Conservation (phyloP, 2,113 vertebrate genomes). For the Ptychochromis oligacanthus region DNA sequence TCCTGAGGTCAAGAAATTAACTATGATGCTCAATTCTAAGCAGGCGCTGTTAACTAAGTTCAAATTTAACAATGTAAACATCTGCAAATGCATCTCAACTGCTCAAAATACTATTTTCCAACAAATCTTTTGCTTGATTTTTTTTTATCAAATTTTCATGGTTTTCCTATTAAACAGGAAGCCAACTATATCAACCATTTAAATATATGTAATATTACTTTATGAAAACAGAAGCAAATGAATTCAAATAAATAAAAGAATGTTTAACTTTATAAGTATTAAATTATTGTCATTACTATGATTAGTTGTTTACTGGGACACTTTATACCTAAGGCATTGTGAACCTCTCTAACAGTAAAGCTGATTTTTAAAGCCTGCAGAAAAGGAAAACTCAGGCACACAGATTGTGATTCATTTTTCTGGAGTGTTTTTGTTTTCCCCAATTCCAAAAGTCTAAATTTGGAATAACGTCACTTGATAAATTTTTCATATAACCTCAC, state of each 20-base stretch:
- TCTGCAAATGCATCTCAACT: neutral
- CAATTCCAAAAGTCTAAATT: slow-evolving; percentile 57
- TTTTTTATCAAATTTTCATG: neutral
- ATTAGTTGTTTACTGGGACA: neutral
- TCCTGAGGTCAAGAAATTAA: neutral
- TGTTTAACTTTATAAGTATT: neutral
- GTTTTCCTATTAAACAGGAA: neutral
- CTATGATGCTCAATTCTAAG: neutral
- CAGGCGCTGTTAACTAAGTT: neutral
- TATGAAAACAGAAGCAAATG: neutral
- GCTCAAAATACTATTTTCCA: neutral
- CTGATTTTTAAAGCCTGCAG: neutral
- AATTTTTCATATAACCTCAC: slow-evolving; percentile 63
- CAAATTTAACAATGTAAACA: neutral
- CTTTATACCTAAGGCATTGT: neutral
- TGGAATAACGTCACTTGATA: slow-evolving; percentile 48
- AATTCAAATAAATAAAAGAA: neutral
- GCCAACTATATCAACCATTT: neutral
- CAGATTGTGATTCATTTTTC: neutral
- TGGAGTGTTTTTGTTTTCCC: slow-evolving; percentile 28
- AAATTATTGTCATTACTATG: neutral
- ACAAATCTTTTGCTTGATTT: neutral
- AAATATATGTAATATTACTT: neutral
- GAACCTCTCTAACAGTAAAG: neutral
- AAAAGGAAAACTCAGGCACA: neutral